phyloP scores from a whole-genome alignment of 2,888 invertebrate species.

The Diplazon laetatorius region DNA sequence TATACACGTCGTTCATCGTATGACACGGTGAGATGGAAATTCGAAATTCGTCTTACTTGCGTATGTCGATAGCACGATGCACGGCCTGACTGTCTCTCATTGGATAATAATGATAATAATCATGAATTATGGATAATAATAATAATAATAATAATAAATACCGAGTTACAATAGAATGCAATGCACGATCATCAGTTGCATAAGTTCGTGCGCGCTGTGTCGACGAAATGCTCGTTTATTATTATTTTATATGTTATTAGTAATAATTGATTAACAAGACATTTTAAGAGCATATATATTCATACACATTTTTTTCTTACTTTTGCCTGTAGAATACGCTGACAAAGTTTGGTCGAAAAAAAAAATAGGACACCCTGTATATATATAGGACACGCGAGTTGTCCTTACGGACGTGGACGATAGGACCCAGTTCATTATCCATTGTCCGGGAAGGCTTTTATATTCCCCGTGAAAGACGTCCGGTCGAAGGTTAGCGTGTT shows the following conservation, averaged over 20 bases:
- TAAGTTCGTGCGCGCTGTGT: too few species aligned
- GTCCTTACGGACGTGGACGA: constrained; percentile 17
- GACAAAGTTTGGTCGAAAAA: too few species aligned
- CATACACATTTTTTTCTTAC: not conserved
- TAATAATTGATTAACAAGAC: too few species aligned
- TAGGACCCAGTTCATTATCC: constrained; percentile 21
- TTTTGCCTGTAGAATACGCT: not conserved
- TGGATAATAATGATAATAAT: not conserved
- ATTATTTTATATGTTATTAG: too few species aligned
- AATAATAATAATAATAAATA: too few species aligned
- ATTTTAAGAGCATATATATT: not conserved
- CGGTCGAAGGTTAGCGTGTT: not conserved
- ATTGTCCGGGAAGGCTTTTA: constrained; percentile 23
- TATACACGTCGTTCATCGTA: constrained; percentile 4
- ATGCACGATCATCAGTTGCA: too few species aligned
- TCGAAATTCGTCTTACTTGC: too few species aligned
- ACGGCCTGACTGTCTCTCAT: not conserved
- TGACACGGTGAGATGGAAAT: constrained; percentile 11
- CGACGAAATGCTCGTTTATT: too few species aligned
- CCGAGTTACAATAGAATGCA: too few species aligned
- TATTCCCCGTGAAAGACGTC: not conserved
- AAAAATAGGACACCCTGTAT: constrained; percentile 14
- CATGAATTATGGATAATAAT: too few species aligned
- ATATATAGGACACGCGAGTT: constrained; percentile 6
- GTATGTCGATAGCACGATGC: not conserved